Conservation (phyloP, 2,888 invertebrate species). For the Crepidodera aurea region DNA sequence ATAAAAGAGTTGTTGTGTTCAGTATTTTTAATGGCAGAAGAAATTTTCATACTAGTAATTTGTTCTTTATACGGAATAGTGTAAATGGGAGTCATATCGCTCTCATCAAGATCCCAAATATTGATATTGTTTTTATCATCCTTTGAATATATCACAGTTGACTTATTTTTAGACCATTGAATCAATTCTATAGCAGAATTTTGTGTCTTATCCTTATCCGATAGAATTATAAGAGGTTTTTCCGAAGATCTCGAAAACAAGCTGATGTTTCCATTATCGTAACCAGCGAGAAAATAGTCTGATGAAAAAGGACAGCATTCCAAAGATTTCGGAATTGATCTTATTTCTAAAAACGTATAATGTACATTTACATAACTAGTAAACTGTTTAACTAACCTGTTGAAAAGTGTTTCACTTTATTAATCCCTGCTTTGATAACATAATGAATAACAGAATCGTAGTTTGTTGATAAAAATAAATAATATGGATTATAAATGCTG, state of each 20-base stretch:
- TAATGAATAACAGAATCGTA: slow-evolving; percentile 62
- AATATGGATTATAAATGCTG: slow-evolving; percentile 59
- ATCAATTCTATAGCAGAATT: slow-evolving; percentile 56
- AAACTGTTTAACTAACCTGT: slow-evolving; percentile 46
- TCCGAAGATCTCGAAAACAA: slow-evolving; percentile 60
- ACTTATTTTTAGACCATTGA: slow-evolving; percentile 65
- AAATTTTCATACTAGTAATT: slow-evolving; percentile 61
- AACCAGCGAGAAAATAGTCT: slow-evolving; percentile 64
- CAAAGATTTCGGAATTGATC: slow-evolving; percentile 60
- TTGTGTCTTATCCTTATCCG: slow-evolving; percentile 50
- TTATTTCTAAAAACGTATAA: slow-evolving; percentile 47
- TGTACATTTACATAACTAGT: background rate
- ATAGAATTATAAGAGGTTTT: slow-evolving; percentile 59
- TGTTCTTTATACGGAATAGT: slow-evolving; percentile 60
- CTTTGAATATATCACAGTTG: slow-evolving; percentile 64
- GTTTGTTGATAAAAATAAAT: slow-evolving; percentile 63
- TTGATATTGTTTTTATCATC: slow-evolving; percentile 62
- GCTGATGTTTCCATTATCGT: slow-evolving; percentile 63
- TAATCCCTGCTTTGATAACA: slow-evolving; percentile 52
- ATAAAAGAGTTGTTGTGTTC: slow-evolving; percentile 59
- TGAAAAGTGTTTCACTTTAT: slow-evolving; percentile 52
- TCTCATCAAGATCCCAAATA: slow-evolving; percentile 65
- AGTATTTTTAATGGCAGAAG: slow-evolving; percentile 52
- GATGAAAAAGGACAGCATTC: slow-evolving; percentile 63
- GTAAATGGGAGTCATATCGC: slow-evolving; percentile 63